These are phyloP conservation scores for Pseudomyrmex cubaensis DNA, from an alignment of 1,140 invertebrate genomes.

Conservation along the genomic window DNA sequence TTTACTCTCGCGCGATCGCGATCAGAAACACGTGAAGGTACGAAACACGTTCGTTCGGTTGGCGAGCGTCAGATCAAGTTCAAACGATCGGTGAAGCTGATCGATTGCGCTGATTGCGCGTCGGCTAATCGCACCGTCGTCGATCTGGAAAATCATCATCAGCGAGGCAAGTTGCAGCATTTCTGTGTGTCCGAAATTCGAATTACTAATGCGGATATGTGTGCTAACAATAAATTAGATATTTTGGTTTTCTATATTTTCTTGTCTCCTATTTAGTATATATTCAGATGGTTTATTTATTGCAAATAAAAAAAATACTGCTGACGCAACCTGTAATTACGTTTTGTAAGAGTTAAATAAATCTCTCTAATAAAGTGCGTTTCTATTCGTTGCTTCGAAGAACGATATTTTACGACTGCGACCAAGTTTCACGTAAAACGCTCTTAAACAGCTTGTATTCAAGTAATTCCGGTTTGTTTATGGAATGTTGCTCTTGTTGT, in stretches of 20 bases:
- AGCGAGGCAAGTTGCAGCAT: not conserved
- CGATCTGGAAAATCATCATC: not conserved
- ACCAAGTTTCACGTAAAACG: too few relatives aligned
- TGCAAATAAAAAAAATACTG: too few relatives aligned
- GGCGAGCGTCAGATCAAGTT: not conserved
- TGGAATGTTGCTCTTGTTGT: too few relatives aligned
- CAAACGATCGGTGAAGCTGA: slow-evolving; percentile 5
- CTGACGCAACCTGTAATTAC: too few relatives aligned
- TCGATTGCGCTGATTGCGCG: not conserved
- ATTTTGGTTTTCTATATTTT: not conserved
- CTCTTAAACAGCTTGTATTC: too few relatives aligned
- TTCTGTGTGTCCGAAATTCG: not conserved
- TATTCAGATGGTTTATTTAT: too few relatives aligned
- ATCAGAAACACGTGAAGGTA: slow-evolving; percentile 39
- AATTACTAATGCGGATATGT: not conserved
- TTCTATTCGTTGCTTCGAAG: too few relatives aligned
- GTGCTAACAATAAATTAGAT: not conserved
- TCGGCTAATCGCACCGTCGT: not conserved
- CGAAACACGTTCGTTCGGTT: not conserved
- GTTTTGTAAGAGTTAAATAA: too few relatives aligned
- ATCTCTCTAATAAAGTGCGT: too few relatives aligned
- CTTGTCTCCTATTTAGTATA: not conserved
- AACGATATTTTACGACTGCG: too few relatives aligned
- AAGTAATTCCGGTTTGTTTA: too few relatives aligned
- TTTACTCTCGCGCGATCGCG: slow-evolving; percentile 63